Percentiles rank a stretch among this genome's conserved stretches.
These are phyloP conservation scores for Chloromyia formosa DNA, from an alignment of 2,888 invertebrate genomes.

Conservation along the genomic window DNA sequence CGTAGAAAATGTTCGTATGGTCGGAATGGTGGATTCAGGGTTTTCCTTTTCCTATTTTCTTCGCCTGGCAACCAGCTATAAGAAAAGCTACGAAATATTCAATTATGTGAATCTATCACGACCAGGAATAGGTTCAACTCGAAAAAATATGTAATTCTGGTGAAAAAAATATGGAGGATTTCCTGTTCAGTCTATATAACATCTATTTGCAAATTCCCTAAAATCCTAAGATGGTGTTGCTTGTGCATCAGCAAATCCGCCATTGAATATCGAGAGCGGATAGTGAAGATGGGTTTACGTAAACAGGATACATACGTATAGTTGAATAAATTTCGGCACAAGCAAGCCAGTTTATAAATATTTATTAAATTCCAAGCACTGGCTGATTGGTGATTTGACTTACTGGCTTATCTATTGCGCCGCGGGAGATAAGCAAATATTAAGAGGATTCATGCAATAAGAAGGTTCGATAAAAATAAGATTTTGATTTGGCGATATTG, in stretches of 20 bases:
- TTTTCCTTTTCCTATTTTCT: background rate
- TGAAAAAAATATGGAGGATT: conserved; percentile 10
- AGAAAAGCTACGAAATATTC: conserved; percentile 10
- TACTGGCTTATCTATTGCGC: background rate
- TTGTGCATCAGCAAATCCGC: background rate
- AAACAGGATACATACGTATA: background rate
- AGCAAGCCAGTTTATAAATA: conserved; percentile 28
- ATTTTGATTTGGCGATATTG: background rate
- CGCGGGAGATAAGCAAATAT: conserved; percentile 3
- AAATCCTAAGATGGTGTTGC: background rate
- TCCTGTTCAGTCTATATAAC: background rate
- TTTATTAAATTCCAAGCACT: conserved; percentile 33
- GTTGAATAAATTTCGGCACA: background rate
- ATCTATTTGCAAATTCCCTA: background rate
- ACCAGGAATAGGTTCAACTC: background rate
- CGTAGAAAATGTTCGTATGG: background rate
- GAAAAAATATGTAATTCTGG: background rate
- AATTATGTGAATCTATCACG: conserved; percentile 23
- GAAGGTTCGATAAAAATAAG: background rate
- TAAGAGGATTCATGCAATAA: background rate
- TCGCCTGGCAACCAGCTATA: background rate
- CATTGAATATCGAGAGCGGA: background rate
- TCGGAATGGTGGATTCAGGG: conserved; percentile 11
- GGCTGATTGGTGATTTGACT: conserved; percentile 28
- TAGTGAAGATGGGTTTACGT: background rate